Evolutionary conservation across 2,797 vertebrate species (phyloP), one percentile per base, ranked within the genome.

Genomic region (Periophthalmus magnuspinnatus): DNA sequence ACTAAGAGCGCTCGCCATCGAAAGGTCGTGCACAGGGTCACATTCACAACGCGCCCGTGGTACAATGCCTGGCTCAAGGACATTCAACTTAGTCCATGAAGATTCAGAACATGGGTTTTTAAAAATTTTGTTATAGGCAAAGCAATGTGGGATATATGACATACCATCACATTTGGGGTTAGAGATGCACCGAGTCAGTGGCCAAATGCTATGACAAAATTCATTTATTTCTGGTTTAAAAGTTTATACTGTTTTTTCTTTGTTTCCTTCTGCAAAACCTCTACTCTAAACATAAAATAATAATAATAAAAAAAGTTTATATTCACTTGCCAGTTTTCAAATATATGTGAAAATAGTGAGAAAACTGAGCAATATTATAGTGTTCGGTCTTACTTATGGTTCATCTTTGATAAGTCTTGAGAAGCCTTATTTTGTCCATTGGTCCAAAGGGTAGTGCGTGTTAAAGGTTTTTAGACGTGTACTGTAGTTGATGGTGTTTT

Each of bases 11-110:
- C 76, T 71, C 67, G 65, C 70, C 70, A 62, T 52, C 10, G 22
- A 70, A 68, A 82, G 81, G 79, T 84, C 75, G 78, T 5, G 52
- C 28, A 11, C 63, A n/a, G 66, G 82, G 84, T 88, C 84, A 81
- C 60, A 68, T 65, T 78, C 45, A 64, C 72, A 85, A 77, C 72
- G 63, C 54, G 68, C 81, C 81, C 78, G 61, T 74, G 79, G 80
- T 36, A 73, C 80, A 82, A 67, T 22, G 70, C 76, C 75, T 84
- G 52, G 71, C 71, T 72, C 28, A 70, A 71, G 78, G 78, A 82
- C 71, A 21, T 32, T 33, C 52, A 17, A 70, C 76, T 60, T 21
- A 70, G 50, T 34, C 1, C 45, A 36, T 21, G 9, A 64, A 32
- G 60, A 14, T 58, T 10, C 52, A 56, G 5, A 77, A 84, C 80